Conservation (phyloP, 2,888 invertebrate species). For the Eucera pruinosa region DNA sequence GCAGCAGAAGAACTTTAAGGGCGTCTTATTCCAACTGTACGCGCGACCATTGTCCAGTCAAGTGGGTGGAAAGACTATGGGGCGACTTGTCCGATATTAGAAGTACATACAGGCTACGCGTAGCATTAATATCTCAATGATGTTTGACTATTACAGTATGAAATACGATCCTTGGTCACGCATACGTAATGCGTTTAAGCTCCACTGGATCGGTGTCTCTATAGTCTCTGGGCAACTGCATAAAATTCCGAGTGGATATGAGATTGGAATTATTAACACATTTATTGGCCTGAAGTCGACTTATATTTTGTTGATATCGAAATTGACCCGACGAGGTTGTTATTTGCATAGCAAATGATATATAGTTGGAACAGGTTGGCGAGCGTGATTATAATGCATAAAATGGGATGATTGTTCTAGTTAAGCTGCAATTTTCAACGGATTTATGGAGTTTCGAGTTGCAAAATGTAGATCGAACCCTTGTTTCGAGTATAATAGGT, state of each 20-base stretch:
- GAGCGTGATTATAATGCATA: background rate
- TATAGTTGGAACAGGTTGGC: background rate
- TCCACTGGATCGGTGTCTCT: background rate
- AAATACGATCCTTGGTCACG: constrained; percentile 39
- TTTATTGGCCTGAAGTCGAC: background rate
- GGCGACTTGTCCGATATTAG: constrained; percentile 8
- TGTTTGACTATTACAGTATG: constrained; percentile 33
- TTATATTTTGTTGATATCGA: background rate
- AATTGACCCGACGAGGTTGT: constrained; percentile 18
- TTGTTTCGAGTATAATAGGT: no score
- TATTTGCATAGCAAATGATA: constrained; percentile 12
- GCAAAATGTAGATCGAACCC: background rate
- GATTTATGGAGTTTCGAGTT: background rate
- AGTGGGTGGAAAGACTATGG: constrained; percentile 5
- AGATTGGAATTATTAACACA: constrained; percentile 21
- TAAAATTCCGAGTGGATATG: constrained; percentile 20
- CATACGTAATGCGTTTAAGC: constrained; percentile 1
- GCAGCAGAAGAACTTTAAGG: background rate
- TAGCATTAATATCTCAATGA: constrained; percentile 49
- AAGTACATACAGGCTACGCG: background rate
- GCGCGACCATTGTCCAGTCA: constrained; percentile 13
- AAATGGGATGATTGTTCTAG: constrained; percentile 1
- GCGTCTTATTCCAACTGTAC: background rate
- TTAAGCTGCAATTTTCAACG: background rate
- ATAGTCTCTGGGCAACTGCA: no score